A percentile compares a stretch with the other conserved stretches of the same genome.
Conservation (phyloP, 2,888 invertebrate genomes). For the Pyralis farinalis region DNA sequence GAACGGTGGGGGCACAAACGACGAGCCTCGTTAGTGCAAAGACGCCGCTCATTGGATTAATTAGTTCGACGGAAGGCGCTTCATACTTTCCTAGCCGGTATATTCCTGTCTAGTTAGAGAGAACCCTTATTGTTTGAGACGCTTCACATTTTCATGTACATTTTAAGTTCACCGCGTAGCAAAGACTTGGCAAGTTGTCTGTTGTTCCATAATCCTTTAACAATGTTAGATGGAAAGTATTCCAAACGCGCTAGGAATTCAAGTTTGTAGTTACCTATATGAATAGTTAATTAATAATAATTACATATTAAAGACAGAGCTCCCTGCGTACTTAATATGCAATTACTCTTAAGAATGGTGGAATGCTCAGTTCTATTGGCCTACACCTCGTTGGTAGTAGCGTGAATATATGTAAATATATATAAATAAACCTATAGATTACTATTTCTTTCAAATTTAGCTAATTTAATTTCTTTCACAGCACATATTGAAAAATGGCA, state of each 20-base stretch:
- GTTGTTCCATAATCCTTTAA: conserved; percentile 55
- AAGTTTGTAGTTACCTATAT: conserved; percentile 45
- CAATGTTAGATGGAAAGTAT: conserved; percentile 57
- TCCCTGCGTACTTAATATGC: no score
- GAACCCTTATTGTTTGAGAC: conserved; percentile 50
- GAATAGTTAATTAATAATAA: conserved; percentile 60
- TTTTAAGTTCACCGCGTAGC: conserved; percentile 50
- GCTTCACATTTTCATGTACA: conserved; percentile 56
- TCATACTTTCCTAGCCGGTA: conserved; percentile 48
- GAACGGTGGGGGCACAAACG: conserved; percentile 55
- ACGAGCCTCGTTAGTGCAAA: conserved; percentile 70
- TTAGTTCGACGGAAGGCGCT: conserved; percentile 60
- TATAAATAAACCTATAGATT: no score
- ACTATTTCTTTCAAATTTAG: no score
- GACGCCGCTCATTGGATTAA: conserved; percentile 74
- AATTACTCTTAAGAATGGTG: no score
- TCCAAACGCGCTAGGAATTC: conserved; percentile 43
- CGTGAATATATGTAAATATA: no score
- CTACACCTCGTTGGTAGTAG: no score
- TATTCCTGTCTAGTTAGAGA: conserved; percentile 35
- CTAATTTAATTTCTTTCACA: no score
- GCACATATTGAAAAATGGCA: no score
- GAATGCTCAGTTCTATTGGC: no score
- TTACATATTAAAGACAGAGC: no score
- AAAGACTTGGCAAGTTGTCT: conserved; percentile 39